Percentiles rank a stretch among this genome's conserved stretches.
Evolutionary conservation across 2,888 invertebrate species (phyloP).

Genomic region (Pollenia angustigena): DNA sequence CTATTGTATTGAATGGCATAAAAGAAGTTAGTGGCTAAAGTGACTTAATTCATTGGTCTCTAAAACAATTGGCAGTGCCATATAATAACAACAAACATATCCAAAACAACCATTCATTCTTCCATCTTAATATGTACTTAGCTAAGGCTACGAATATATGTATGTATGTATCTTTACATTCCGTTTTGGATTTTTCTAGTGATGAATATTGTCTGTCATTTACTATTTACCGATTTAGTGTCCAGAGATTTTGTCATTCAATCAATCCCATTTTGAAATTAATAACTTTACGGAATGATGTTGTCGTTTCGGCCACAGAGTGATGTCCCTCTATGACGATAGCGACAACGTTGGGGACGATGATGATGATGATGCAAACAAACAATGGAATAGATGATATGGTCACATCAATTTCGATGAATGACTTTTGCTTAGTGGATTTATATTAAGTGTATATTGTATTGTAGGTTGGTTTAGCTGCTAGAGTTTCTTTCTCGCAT

Average conservation of each 20-base stretch:
- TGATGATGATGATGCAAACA: not conserved
- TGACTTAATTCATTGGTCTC: conserved; percentile 72
- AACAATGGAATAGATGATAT: conserved; percentile 52
- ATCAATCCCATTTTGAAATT: conserved; percentile 79
- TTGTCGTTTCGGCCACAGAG: conserved; percentile 67
- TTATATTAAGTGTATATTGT: conserved; percentile 57
- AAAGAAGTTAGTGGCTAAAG: conserved; percentile 39
- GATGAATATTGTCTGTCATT: conserved; percentile 70
- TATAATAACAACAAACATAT: conserved; percentile 51
- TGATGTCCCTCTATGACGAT: conserved; percentile 48
- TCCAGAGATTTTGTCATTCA: conserved; percentile 79
- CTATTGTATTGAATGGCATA: conserved; percentile 45
- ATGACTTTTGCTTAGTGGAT: conserved; percentile 46
- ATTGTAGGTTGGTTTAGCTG: conserved; percentile 15
- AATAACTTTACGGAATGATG: conserved; percentile 77
- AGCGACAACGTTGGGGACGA: conserved; percentile 28
- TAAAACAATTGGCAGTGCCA: conserved; percentile 61
- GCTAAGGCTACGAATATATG: not conserved
- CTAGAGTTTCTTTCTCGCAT: conserved; percentile 4
- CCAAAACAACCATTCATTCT: conserved; percentile 7
- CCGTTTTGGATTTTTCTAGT: conserved; percentile 39
- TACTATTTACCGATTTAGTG: conserved; percentile 73
- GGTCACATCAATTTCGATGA: conserved; percentile 53
- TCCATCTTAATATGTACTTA: conserved; percentile 22
- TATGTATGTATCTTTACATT: conserved; percentile 28